Percentiles rank a stretch among this genome's conserved stretches.
Evolutionary conservation across 1,140 invertebrate species (phyloP).

Genomic region (Acyrthosiphon pisum): DNA sequence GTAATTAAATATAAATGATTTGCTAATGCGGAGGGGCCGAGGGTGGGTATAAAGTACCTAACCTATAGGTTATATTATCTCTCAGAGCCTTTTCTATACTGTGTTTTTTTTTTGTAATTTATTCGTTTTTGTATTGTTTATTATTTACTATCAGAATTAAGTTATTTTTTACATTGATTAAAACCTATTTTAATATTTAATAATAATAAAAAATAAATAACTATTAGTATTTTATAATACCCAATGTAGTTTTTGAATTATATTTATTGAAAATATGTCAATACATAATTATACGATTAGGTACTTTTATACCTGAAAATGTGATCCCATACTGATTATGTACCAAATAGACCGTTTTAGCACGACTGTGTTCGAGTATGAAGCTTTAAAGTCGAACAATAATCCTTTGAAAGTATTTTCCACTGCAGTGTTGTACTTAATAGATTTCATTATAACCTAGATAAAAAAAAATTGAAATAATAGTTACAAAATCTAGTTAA

Average conservation of each 20-base stretch:
- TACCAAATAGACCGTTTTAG: background rate
- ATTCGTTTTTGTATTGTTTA: too few species aligned
- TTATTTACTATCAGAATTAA: too few species aligned
- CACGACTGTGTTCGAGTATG: background rate
- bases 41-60: too few species aligned
- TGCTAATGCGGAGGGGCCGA: too few species aligned
- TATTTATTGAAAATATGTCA: background rate
- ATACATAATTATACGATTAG: too few species aligned
- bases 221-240: background rate
- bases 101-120: too few species aligned
- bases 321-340: background rate
- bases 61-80: too few species aligned
- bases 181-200: background rate
- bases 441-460: background rate
- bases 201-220: background rate
- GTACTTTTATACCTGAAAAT: background rate
- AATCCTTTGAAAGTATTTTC: background rate
- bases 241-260: background rate
- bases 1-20: too few species aligned
- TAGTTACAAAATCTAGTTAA: background rate
- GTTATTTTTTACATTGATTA: background rate
- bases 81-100: too few species aligned
- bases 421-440: background rate
- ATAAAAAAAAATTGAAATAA: background rate
- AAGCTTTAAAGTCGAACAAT: background rate